Conservation (phyloP, 2,888 invertebrate species). For the Eupithecia exiguata region DNA sequence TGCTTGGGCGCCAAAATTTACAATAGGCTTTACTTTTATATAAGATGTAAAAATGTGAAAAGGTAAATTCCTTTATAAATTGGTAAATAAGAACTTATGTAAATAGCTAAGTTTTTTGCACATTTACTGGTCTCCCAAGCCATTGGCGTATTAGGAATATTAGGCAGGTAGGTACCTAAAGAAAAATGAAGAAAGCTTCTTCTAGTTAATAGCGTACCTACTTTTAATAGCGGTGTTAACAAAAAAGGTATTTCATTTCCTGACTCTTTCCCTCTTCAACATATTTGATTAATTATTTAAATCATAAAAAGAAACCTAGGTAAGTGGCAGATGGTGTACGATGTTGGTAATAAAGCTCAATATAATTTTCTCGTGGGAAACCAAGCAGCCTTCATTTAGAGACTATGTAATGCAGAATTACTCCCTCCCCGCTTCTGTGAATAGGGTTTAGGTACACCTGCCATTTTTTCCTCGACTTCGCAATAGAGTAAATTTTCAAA, state of each 20-base stretch:
- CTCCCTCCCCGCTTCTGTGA: neutral
- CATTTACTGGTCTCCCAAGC: too few species aligned
- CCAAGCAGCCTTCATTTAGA: constrained; percentile 21
- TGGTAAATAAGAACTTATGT: too few species aligned
- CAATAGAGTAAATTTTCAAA: neutral
- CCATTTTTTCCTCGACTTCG: neutral
- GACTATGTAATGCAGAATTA: constrained; percentile 9
- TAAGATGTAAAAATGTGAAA: neutral
- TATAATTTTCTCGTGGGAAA: constrained; percentile 31
- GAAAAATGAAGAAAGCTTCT: neutral
- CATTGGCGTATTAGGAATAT: too few species aligned
- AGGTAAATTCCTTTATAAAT: neutral
- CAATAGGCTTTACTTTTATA: neutral
- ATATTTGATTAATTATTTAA: neutral
- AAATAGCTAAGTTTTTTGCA: too few species aligned
- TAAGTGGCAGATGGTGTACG: neutral
- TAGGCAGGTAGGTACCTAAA: too few species aligned
- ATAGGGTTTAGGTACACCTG: neutral
- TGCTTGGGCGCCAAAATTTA: constrained; percentile 16
- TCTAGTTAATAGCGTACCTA: too few species aligned
- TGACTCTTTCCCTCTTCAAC: neutral
- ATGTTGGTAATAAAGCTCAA: neutral
- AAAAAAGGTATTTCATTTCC: neutral
- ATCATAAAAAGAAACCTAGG: neutral
- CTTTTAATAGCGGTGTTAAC: neutral